Evolutionary conservation across 2,113 vertebrate genomes (phyloP), one percentile per base, ranked within the genome.

Genomic region (Camelus dromedarius): DNA sequence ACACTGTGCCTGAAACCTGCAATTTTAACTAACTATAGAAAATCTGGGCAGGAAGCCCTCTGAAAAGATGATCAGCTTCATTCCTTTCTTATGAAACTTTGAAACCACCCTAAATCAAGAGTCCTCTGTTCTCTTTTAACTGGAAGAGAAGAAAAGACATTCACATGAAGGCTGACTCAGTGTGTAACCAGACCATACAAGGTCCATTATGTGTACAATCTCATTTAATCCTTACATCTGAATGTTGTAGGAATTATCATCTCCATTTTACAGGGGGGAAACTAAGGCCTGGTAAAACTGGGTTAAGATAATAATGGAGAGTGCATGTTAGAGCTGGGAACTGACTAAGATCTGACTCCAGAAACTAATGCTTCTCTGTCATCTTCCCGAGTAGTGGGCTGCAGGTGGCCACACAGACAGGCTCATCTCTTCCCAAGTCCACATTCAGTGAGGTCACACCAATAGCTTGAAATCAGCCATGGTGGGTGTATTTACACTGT

Each of bases 21-120:
- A 97, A 96, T 97, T 97, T 96, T 93, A 96, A 93, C 93, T 97
- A 98, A 97, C 90, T 97, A 97, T 95, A 97, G 93, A 97, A 96
- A 97, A 92, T 89, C 95, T 89, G 87, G 82, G 96, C 82, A 96
- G 81, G 86, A 96, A 96, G 89, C 60, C 94, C 75, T 93, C 82
- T 81, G 52, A 94, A 93, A 96, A 83, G 91, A 96, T 91, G 95
- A 96, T 93, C 42, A 42, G 50, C 18, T 88, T 90, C 89, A 70
- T 94, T 85, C 42, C 46, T 35, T 91, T 89, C 88, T 85, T 96
- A 60, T 85, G 38, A 93, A 96, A 94, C 16, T 67, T 28, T 96
- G 62, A 95, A 95, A 91, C 62, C 75, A 93, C 19, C 62, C 64
- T 26, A 86, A 79, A 64, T 7, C 86, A 73, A 93, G 72, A 82